A percentile compares a stretch with the other conserved stretches of the same genome.
phyloP scores from a whole-genome alignment of 2,888 invertebrate species.

The Sialis fuliginosa region DNA sequence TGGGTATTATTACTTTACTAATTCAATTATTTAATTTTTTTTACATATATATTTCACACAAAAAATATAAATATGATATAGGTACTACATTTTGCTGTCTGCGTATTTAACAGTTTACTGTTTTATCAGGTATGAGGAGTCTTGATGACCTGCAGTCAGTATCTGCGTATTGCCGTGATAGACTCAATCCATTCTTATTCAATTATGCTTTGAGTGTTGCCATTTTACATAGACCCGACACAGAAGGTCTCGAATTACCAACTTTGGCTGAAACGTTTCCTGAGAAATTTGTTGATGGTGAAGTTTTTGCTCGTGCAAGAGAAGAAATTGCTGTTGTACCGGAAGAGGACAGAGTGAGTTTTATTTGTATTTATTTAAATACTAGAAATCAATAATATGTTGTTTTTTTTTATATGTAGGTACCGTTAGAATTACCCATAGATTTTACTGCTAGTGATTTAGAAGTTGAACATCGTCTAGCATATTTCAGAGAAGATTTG shows the following conservation, averaged over 20 bases:
- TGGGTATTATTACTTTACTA: conserved; percentile 25
- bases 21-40: too few species aligned
- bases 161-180: conserved; percentile 50
- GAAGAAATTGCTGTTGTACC: conserved; percentile 47
- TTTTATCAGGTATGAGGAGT: conserved; percentile 39
- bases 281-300: conserved; percentile 62
- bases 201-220: conserved; percentile 64
- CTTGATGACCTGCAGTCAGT: conserved; percentile 53
- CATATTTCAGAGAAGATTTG: conserved; percentile 73
- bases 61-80: neutral
- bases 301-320: conserved; percentile 47
- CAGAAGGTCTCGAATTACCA: conserved; percentile 49
- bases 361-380: too few species aligned
- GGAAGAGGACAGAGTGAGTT: conserved; percentile 39
- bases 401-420: conserved; percentile 22
- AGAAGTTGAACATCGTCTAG: conserved; percentile 62
- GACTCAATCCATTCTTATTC: conserved; percentile 63
- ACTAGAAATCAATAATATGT: neutral
- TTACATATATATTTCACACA: too few species aligned
- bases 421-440: conserved; percentile 46
- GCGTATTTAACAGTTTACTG: neutral
- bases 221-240: conserved; percentile 53
- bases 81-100: neutral
- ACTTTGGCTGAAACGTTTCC: conserved; percentile 65
- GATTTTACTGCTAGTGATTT: conserved; percentile 58